Base-by-base conservation (phyloP, 2,888 invertebrate genomes). In the Cinara cedri region DNA sequence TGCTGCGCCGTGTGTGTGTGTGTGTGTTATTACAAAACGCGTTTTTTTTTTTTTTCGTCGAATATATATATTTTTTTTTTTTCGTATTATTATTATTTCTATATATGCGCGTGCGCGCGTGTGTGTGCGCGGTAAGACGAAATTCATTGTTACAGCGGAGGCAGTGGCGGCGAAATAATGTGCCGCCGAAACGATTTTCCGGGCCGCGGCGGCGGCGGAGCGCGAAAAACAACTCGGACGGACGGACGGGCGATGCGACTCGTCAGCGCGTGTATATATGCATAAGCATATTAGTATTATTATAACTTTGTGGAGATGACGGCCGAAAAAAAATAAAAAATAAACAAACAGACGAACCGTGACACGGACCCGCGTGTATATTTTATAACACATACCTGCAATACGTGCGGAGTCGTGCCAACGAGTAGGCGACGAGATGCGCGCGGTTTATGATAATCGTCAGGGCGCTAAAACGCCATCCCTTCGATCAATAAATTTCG, bases 131-230 rank as follows among this genome's bases (percentile, higher is more conserved):
- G 55, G 42, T 57, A 46, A 46, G 26, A 46, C 24, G 60, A 19
- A 26, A 24, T 46, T 60, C 72, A 72, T 72, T 72, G 72, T 72
- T 60, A 60, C 19, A 0, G 49, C 66, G 70, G 14, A 11, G n/a
- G n/a, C n/a, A n/a, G n/a, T n/a, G n/a, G 57, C 44, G 55, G 44
- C 42, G 16, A 72, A 24, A 57, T 55, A n/a, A n/a, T n/a, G n/a
- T n/a, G n/a, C n/a, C 34, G 66, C 10, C 55, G n/a, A 54, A 34
- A 70, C 72, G 60, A 26, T 72, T 72, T 60, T 60, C 72, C 26
- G 24, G 60, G 46, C n/a, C n/a, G n/a, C n/a, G n/a, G n/a, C n/a
- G n/a, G n/a, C n/a, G n/a, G n/a, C 24, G 46, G 60, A n/a, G 26
- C 60, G 26, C 60, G 49, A 49, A 60, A 72, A 66, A 19, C 66